These are phyloP conservation scores for Mizuhopecten yessoensis DNA, from an alignment of 1,140 invertebrate species.

Conservation along the genomic window DNA sequence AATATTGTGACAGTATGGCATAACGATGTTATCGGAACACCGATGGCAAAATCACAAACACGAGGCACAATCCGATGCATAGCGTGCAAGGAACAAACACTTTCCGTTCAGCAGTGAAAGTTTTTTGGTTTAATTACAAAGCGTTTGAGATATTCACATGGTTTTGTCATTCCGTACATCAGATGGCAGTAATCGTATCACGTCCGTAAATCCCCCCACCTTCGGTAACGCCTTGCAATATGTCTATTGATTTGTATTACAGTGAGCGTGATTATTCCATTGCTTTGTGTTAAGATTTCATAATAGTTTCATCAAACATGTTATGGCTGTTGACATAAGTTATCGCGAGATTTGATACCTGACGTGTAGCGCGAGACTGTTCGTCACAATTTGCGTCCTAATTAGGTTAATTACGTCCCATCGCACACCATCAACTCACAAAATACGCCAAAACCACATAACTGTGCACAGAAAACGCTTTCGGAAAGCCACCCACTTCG, in stretches of 20 bases:
- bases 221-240: neutral
- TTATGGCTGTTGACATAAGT: neutral
- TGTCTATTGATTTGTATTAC: neutral
- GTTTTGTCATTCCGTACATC: neutral
- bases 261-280: neutral
- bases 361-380: neutral
- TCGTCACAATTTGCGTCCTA: neutral
- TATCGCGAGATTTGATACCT: neutral
- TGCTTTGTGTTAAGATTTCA: neutral
- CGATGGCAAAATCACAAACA: no score
- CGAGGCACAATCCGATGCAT: no score
- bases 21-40: no score
- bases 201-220: neutral
- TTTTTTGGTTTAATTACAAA: neutral
- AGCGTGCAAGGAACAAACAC: neutral
- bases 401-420: neutral
- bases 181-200: neutral
- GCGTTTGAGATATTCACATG: neutral
- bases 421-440: neutral
- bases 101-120: neutral
- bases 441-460: neutral
- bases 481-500: neutral
- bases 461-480: slow-evolving; percentile 1
- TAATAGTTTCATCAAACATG: neutral
- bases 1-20: no score